Evolutionary conservation across 2,888 invertebrate genomes (phyloP).

Genomic region (Tromatobia lineatoria): DNA sequence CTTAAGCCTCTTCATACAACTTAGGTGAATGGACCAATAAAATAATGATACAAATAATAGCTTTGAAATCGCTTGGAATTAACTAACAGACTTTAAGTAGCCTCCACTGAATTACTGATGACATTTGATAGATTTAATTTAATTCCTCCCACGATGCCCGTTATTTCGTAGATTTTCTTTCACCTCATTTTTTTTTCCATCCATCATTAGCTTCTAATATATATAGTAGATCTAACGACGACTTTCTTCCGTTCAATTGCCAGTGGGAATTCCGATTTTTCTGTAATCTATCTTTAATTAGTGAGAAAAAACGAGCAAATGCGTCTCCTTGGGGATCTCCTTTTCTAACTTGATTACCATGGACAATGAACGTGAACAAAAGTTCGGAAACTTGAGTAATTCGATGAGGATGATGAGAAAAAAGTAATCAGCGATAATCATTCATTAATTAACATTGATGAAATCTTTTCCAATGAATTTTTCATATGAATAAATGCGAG

Average conservation of each 20-base stretch:
- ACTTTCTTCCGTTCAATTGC: not conserved
- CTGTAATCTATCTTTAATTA: constrained; percentile 14
- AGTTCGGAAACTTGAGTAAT: not conserved
- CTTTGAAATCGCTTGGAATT: not conserved
- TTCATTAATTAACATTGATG: not conserved
- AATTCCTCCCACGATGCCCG: not conserved
- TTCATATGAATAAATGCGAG: too few relatives aligned
- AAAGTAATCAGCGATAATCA: not conserved
- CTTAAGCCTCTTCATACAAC: not conserved
- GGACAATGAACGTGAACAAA: not conserved
- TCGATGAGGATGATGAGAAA: not conserved
- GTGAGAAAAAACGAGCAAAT: not conserved
- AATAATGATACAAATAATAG: constrained; percentile 1
- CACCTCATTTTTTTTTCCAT: not conserved
- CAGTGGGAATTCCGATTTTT: constrained; percentile 23
- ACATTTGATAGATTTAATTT: constrained; percentile 11
- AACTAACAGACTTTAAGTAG: not conserved
- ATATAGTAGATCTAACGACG: not conserved
- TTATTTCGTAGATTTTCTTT: not conserved
- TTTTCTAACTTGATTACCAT: constrained; percentile 2
- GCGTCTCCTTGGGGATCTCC: not conserved
- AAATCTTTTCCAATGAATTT: too few relatives aligned
- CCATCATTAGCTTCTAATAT: not conserved
- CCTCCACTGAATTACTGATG: not conserved
- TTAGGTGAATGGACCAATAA: not conserved